Conservation (phyloP, 2,797 vertebrate genomes). For the Chelon labrosus region DNA sequence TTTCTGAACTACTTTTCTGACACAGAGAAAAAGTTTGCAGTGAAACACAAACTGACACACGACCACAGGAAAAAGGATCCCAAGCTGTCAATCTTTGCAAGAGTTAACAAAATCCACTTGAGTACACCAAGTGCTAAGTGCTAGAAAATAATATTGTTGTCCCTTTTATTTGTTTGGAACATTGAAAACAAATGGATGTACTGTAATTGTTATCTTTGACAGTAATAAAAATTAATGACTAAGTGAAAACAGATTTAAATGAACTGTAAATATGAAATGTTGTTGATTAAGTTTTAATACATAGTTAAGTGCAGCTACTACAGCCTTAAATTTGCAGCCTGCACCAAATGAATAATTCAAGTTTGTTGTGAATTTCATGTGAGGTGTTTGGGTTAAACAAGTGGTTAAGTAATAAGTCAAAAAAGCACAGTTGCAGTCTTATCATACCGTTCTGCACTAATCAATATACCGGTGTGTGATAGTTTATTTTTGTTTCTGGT, state of each 20-base stretch:
- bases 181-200: not conserved
- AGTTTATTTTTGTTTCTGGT: not conserved
- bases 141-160: not conserved
- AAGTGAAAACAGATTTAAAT: conserved; percentile 12
- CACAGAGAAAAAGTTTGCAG: conserved; percentile 54
- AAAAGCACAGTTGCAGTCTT: conserved; percentile 12
- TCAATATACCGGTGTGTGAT: not conserved
- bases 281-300: not conserved
- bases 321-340: not conserved
- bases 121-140: conserved; percentile 1
- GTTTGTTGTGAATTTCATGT: not conserved
- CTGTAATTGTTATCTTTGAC: conserved; percentile 1
- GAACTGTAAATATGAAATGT: not conserved
- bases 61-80: not conserved
- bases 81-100: conserved; percentile 27
- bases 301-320: not conserved
- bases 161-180: conserved; percentile 1
- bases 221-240: not conserved
- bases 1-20: conserved; percentile 58
- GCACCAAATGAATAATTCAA: too few relatives aligned
- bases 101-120: conserved; percentile 14
- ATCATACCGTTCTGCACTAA: not conserved
- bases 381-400: conserved; percentile 11
- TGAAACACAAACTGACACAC: conserved; percentile 19
- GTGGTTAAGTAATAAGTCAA: not conserved